These are phyloP conservation scores for Magallana angulata DNA, from an alignment of 1,140 invertebrate species.

Conservation along the genomic window DNA sequence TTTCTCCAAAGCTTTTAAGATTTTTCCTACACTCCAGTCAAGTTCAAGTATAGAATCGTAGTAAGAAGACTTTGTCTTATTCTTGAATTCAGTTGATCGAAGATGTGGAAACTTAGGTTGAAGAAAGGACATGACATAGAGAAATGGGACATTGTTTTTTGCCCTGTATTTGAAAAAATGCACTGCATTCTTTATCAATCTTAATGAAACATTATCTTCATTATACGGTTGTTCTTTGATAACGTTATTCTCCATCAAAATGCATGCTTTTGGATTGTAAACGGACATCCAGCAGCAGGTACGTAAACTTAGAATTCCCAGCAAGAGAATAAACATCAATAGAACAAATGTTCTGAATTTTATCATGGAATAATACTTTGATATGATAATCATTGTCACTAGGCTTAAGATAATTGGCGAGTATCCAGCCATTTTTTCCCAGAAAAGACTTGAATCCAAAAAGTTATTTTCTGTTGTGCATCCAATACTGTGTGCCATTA, in stretches of 20 bases:
- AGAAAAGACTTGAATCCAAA: conserved; percentile 47
- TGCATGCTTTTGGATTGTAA: conserved; percentile 45
- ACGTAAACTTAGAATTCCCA: conserved; percentile 7
- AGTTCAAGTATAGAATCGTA: conserved; percentile 49
- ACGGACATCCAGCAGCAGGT: conserved; percentile 47
- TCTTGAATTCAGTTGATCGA: conserved; percentile 36
- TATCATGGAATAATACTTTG: conserved; percentile 41
- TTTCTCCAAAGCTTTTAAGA: conserved; percentile 45
- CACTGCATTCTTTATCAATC: conserved; percentile 41
- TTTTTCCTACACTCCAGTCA: conserved; percentile 57
- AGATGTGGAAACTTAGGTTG: conserved; percentile 51
- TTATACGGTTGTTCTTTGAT: conserved; percentile 48
- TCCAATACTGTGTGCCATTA: conserved; percentile 39
- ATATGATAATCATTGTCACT: conserved; percentile 35
- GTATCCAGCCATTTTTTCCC: neutral
- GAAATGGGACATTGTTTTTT: conserved; percentile 39
- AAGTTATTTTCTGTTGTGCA: conserved; percentile 40
- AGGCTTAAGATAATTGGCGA: conserved; percentile 33
- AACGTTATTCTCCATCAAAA: conserved; percentile 48
- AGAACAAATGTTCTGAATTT: conserved; percentile 36
- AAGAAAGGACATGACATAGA: conserved; percentile 47
- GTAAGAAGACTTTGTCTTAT: conserved; percentile 43
- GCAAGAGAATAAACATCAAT: neutral
- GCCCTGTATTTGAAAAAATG: conserved; percentile 48
- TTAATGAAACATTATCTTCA: conserved; percentile 38